A percentile compares a stretch with the other conserved stretches of the same genome.
Evolutionary conservation across 2,888 invertebrate genomes (phyloP).

Genomic region (Lucinisca nassula): DNA sequence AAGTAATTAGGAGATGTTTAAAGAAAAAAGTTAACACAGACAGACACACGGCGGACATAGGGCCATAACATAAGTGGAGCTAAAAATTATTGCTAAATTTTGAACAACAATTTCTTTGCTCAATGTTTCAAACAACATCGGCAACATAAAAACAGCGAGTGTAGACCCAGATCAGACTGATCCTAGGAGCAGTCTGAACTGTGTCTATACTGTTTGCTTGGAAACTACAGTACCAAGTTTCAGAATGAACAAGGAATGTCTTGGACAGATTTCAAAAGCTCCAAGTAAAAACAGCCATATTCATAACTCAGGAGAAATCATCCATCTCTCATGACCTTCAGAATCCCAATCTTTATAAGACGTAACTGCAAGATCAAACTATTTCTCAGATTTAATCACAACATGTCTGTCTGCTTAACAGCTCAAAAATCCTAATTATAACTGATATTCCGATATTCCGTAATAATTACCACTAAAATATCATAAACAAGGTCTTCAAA

Average conservation of each 20-base stretch:
- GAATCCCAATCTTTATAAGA: background rate
- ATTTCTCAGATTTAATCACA: background rate
- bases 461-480: background rate
- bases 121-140: no score
- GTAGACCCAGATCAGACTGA: no score
- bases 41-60: no score
- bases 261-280: background rate
- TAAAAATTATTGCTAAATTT: no score
- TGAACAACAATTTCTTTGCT: no score
- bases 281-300: slow-evolving; percentile 7
- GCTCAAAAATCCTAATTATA: background rate
- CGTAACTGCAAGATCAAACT: background rate
- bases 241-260: background rate
- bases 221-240: background rate
- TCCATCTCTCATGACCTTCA: background rate
- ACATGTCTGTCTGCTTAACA: background rate
- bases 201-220: no score
- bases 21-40: no score
- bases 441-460: background rate
- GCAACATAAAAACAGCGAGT: no score
- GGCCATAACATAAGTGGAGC: no score
- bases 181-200: no score
- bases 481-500: background rate
- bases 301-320: slow-evolving; percentile 28
- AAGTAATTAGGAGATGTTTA: no score